Evolutionary conservation across 1,140 invertebrate species (phyloP).

Genomic region (Adoxophyes honmai): DNA sequence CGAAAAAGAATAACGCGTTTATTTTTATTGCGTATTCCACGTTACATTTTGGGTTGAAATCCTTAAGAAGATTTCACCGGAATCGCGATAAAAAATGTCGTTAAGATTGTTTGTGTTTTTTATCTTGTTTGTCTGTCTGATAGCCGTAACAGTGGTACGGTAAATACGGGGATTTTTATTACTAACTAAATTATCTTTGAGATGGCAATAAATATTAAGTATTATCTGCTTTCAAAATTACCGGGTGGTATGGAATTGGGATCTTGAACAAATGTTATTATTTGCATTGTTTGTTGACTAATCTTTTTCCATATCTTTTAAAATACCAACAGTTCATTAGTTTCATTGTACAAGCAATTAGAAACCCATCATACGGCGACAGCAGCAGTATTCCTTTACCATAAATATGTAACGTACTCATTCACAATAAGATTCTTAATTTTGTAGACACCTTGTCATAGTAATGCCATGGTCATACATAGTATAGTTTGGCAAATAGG

Average conservation of each 20-base stretch:
- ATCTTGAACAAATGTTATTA: no score
- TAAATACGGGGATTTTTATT: conserved; percentile 48
- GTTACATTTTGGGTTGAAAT: conserved; percentile 25
- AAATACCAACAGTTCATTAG: no score
- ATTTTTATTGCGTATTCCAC: conserved; percentile 24
- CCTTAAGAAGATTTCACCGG: conserved; percentile 21
- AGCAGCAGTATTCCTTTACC: no score
- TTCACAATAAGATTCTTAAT: no score
- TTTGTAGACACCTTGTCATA: no score
- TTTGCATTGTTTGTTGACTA: no score
- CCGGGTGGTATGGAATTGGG: background rate
- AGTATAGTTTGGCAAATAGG: no score
- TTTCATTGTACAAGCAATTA: no score
- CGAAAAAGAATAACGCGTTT: conserved; percentile 6
- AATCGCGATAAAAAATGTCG: conserved; percentile 49
- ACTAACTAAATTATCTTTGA: conserved; percentile 17
- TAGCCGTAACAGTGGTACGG: conserved; percentile 36
- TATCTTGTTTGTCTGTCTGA: conserved; percentile 56
- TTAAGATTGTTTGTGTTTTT: conserved; percentile 55
- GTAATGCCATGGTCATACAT: no score
- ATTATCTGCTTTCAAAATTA: conserved; percentile 14
- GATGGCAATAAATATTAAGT: conserved; percentile 8
- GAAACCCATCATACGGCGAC: no score
- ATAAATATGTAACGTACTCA: no score
- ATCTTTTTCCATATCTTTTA: no score